These are phyloP conservation scores for Etia nguti DNA, from an alignment of 2,113 vertebrate genomes.

Conservation along the genomic window DNA sequence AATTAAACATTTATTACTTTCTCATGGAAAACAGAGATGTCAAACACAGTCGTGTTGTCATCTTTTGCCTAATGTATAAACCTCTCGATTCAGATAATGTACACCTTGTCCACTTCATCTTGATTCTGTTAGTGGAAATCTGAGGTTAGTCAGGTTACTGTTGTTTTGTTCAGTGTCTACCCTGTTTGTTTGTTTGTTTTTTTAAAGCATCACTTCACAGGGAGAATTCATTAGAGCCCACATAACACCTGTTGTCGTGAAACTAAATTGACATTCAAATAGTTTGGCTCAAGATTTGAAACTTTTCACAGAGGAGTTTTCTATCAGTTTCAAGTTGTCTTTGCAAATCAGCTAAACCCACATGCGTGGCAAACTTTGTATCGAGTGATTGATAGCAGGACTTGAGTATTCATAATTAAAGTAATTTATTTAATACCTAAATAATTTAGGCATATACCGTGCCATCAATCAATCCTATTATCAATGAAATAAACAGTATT, in stretches of 20 bases:
- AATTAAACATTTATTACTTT: slow-evolving; percentile 56
- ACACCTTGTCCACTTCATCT: background rate
- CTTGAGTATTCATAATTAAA: slow-evolving; percentile 1
- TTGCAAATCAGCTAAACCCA: background rate
- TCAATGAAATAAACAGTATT: background rate
- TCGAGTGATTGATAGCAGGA: background rate
- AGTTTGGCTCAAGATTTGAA: background rate
- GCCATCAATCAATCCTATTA: background rate
- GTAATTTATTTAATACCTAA: background rate
- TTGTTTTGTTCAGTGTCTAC: background rate
- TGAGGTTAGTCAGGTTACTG: background rate
- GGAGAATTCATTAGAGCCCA: slow-evolving; percentile 18
- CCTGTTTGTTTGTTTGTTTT: background rate
- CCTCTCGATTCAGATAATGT: background rate
- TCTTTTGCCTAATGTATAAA: background rate
- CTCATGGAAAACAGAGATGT: slow-evolving; percentile 15
- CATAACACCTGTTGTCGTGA: slow-evolving; percentile 6
- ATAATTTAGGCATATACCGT: background rate
- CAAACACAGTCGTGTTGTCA: background rate
- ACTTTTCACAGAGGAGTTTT: background rate
- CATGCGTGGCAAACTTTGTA: background rate
- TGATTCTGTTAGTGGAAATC: background rate
- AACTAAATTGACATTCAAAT: slow-evolving; percentile 8
- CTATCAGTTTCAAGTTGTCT: background rate
- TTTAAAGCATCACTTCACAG: background rate